phyloP scores from a whole-genome alignment of 2,797 vertebrate species.

The Tokudaia muenninki region DNA sequence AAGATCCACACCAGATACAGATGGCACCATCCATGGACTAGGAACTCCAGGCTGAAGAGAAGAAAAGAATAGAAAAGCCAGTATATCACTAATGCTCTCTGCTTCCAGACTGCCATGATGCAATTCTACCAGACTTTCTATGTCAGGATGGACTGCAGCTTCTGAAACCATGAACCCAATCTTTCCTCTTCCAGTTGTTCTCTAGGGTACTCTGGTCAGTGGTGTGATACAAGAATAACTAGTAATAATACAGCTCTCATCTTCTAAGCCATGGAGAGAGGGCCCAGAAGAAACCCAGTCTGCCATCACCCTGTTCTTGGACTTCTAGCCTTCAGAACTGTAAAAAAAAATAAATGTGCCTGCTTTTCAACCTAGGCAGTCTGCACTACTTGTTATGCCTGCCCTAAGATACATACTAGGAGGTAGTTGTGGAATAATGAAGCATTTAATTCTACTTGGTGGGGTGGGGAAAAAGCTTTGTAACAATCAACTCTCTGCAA shows the following conservation, averaged over 20 bases:
- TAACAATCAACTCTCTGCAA: slow-evolving; percentile 19
- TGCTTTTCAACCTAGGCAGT: neutral
- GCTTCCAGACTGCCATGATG: neutral
- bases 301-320: neutral
- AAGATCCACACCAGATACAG: neutral
- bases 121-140: neutral
- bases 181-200: neutral
- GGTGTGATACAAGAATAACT: neutral
- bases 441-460: neutral
- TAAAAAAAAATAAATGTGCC: neutral
- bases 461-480: neutral
- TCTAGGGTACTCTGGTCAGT: neutral
- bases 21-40: neutral
- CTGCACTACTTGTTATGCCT: neutral
- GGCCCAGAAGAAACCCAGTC: slow-evolving; percentile 1
- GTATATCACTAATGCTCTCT: neutral
- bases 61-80: neutral
- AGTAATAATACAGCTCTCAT: neutral
- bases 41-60: neutral
- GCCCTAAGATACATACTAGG: neutral
- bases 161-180: neutral
- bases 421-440: neutral
- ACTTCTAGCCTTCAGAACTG: neutral
- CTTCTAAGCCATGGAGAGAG: neutral
- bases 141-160: neutral